Conservation (phyloP, 2,797 vertebrate genomes). For the Sebastolobus alascanus region DNA sequence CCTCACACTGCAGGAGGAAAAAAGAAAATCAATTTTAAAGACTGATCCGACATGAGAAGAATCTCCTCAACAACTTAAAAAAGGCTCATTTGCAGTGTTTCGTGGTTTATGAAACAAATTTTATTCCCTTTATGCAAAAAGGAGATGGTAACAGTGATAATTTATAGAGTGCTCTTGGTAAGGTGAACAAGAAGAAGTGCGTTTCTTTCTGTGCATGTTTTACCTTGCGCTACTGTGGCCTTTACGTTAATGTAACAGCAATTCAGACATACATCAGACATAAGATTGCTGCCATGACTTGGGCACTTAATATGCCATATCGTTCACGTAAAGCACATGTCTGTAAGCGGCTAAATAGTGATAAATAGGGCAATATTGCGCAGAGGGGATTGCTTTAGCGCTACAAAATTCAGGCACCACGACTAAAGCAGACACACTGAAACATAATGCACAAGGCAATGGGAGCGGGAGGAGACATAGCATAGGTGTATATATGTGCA, state of each 20-base stretch:
- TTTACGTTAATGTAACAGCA: neutral
- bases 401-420: neutral
- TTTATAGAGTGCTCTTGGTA: neutral
- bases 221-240: neutral
- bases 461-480: neutral
- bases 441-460: conserved; percentile 1
- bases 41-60: neutral
- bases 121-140: neutral
- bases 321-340: neutral
- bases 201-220: neutral
- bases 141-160: neutral
- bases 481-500: neutral
- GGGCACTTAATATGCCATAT: neutral
- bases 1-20: neutral
- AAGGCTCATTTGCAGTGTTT: neutral
- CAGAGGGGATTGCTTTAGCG: neutral
- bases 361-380: neutral
- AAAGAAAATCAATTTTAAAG: neutral
- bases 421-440: neutral
- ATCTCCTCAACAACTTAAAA: neutral
- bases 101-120: neutral
- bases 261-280: neutral
- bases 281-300: neutral
- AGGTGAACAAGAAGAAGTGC: neutral
- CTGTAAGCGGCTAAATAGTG: neutral